Conservation (phyloP, 2,113 vertebrate genomes). For the Ivindomyrus marchei region DNA sequence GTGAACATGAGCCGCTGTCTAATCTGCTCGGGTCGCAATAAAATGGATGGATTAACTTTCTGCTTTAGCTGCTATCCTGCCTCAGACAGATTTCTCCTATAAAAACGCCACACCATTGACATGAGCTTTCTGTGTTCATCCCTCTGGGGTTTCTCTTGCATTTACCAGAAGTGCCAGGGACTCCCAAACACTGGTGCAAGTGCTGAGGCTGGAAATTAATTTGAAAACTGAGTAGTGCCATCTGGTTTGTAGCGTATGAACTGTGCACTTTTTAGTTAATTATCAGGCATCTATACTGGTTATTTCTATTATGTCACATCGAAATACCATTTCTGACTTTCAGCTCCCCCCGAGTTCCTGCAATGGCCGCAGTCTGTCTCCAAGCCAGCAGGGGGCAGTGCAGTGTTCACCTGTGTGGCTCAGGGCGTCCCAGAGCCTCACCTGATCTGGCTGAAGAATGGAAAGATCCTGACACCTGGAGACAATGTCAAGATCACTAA, state of each 20-base stretch:
- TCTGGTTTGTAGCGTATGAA: neutral
- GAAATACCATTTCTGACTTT: neutral
- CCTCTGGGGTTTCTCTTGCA: neutral
- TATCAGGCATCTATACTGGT: neutral
- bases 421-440: constrained; percentile 58
- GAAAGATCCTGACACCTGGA: constrained; percentile 54
- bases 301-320: neutral
- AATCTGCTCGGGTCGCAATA: neutral
- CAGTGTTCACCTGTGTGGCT: constrained; percentile 61
- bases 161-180: neutral
- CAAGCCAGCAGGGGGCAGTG: constrained; percentile 55
- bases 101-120: neutral
- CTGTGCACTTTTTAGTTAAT: neutral
- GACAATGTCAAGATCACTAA: constrained; percentile 60
- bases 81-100: neutral
- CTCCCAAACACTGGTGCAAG: neutral
- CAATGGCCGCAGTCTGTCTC: constrained; percentile 69
- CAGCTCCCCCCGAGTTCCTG: constrained; percentile 67
- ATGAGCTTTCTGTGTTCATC: neutral
- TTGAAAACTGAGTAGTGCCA: constrained; percentile 10
- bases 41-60: neutral
- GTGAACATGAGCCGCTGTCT: neutral
- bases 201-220: neutral
- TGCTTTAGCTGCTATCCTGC: neutral
- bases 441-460: constrained; percentile 68